phyloP scores from a whole-genome alignment of 2,113 vertebrate species.

The Anolis carolinensis region DNA sequence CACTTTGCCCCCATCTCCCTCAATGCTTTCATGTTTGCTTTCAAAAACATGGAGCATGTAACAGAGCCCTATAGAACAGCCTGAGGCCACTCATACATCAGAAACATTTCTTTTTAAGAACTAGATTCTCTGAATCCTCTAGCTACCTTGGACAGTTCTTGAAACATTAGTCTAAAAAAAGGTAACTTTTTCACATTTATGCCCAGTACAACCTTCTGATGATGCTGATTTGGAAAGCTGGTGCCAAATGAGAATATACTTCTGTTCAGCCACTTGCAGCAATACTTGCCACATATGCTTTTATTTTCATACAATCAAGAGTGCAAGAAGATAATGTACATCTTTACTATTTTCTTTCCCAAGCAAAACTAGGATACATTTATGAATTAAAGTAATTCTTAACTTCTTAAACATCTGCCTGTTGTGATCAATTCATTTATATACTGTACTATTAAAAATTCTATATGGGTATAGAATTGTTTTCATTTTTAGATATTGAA shows the following conservation, averaged over 20 bases:
- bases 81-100: neutral
- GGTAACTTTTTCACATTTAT: neutral
- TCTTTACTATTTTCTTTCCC: constrained; percentile 23
- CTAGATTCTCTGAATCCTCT: too few relatives aligned
- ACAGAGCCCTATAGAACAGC: neutral
- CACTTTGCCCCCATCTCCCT: too few relatives aligned
- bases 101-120: too few relatives aligned
- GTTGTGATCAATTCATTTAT: neutral
- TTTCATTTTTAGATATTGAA: neutral
- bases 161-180: too few relatives aligned
- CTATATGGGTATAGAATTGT: neutral
- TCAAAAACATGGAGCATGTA: neutral
- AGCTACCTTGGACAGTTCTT: neutral
- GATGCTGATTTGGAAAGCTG: neutral
- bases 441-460: neutral
- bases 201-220: neutral
- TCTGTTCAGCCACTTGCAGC: neutral
- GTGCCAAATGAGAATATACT: too few relatives aligned
- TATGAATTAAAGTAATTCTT: neutral
- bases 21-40: neutral
- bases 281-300: neutral
- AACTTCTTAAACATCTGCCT: neutral
- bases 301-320: constrained; percentile 17
- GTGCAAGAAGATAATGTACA: neutral
- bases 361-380: constrained; percentile 31